Evolutionary conservation across 2,797 vertebrate species (phyloP).

Genomic region (Hozukius guyotensis): DNA sequence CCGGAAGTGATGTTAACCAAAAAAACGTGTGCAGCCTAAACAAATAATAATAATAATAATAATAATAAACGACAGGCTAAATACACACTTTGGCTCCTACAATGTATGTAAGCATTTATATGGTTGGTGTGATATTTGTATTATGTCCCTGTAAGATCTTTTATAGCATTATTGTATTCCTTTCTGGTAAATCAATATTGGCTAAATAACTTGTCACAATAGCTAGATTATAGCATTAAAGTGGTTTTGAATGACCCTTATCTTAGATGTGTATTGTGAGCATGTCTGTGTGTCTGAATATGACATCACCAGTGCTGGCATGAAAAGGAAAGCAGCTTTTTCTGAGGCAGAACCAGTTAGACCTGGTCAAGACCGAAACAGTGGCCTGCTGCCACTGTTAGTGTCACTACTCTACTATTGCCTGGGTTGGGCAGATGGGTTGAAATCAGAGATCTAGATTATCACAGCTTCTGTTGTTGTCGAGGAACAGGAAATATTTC

Average conservation of each 20-base stretch:
- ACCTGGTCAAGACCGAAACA: slow-evolving; percentile 28
- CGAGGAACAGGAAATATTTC: not conserved
- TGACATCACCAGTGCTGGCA: not conserved
- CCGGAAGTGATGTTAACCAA: too few species aligned
- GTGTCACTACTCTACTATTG: not conserved
- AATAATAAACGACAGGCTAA: too few species aligned
- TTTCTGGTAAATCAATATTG: not conserved
- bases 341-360: slow-evolving; percentile 43
- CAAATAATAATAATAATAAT: too few species aligned
- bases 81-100: too few species aligned
- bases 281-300: not conserved
- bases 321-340: not conserved
- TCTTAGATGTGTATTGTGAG: not conserved
- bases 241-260: not conserved
- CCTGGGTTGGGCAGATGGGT: not conserved
- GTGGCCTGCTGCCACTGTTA: not conserved
- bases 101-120: not conserved
- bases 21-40: too few species aligned
- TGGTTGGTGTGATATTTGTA: not conserved
- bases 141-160: not conserved
- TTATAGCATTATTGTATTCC: not conserved
- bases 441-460: not conserved
- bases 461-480: not conserved
- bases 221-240: not conserved
- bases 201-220: not conserved